These are phyloP conservation scores for Pogonocherus hispidulus DNA, from an alignment of 2,888 invertebrate species.

Conservation along the genomic window DNA sequence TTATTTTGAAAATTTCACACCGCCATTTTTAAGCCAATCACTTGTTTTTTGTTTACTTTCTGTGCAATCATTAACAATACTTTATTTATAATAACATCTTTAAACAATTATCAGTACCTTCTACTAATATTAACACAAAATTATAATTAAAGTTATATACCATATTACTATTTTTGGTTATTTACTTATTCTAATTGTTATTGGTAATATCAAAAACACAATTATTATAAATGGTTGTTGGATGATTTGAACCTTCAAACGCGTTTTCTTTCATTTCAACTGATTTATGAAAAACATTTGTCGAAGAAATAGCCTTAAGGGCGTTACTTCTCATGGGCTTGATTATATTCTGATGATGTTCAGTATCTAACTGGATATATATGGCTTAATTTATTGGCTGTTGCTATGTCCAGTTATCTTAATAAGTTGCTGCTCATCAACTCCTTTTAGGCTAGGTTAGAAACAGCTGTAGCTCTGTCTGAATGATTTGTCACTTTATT, in stretches of 20 bases:
- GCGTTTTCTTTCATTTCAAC: not conserved
- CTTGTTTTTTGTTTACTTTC: too few relatives aligned
- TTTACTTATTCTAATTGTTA: not conserved
- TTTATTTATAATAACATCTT: too few relatives aligned
- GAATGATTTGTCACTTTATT: slow-evolving; percentile 6
- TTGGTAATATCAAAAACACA: not conserved
- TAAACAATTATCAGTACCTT: too few relatives aligned
- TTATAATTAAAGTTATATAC: too few relatives aligned
- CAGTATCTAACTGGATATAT: slow-evolving; percentile 10
- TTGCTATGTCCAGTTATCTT: not conserved
- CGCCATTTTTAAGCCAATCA: too few relatives aligned
- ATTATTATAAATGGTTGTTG: not conserved
- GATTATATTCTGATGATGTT: slow-evolving; percentile 8
- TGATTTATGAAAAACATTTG: slow-evolving; percentile 4
- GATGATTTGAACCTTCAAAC: not conserved
- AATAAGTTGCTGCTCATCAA: slow-evolving; percentile 15
- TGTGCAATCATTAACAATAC: too few relatives aligned
- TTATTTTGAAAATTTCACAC: too few relatives aligned
- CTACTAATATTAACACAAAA: too few relatives aligned
- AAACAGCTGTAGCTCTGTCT: slow-evolving; percentile 5
- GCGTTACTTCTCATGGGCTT: not conserved
- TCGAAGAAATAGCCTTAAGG: not conserved
- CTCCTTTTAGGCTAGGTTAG: slow-evolving; percentile 2
- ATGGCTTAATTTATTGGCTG: slow-evolving; percentile 10
- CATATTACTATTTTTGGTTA: too few relatives aligned